These are phyloP conservation scores for Cyprinodon tularosa DNA, from an alignment of 2,113 vertebrate species.

Conservation along the genomic window DNA sequence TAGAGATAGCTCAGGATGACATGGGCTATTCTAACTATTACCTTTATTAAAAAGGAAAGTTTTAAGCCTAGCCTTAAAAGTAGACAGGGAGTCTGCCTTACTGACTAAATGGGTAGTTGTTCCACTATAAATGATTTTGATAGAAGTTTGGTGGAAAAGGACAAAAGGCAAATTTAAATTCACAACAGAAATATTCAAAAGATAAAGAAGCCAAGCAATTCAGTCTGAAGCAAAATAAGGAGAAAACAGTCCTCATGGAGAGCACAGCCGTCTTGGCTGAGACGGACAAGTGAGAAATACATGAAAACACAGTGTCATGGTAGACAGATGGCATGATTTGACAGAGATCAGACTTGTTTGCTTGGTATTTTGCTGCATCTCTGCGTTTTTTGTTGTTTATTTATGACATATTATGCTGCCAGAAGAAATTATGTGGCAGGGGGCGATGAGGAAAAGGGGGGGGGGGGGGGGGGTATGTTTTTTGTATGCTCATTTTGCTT, in stretches of 20 bases:
- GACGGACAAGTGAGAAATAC: constrained; percentile 40
- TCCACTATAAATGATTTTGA: background rate
- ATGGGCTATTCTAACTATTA: too few species aligned
- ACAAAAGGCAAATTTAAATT: background rate
- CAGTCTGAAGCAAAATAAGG: constrained; percentile 9
- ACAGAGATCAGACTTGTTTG: constrained; percentile 58
- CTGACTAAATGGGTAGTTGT: too few species aligned
- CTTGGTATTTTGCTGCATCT: constrained; percentile 42
- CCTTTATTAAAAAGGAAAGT: too few species aligned
- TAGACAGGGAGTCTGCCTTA: too few species aligned
- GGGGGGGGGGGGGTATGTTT: constrained; percentile 24
- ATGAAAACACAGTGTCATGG: constrained; percentile 31
- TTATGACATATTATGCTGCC: constrained; percentile 54
- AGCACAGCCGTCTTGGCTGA: constrained; percentile 30
- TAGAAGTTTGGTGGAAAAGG: background rate
- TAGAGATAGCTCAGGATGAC: too few species aligned
- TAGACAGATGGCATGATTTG: constrained; percentile 62
- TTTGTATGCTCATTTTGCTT: constrained; percentile 32
- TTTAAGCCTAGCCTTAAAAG: too few species aligned
- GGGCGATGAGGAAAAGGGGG: constrained; percentile 19
- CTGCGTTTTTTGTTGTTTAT: constrained; percentile 48
- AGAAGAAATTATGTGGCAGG: constrained; percentile 48
- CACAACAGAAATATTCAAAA: constrained; percentile 22
- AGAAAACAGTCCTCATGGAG: constrained; percentile 17
- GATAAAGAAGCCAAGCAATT: constrained; percentile 20